Evolutionary conservation across 2,797 vertebrate genomes (phyloP).

Genomic region (Gymnoscopelus microlampas): DNA sequence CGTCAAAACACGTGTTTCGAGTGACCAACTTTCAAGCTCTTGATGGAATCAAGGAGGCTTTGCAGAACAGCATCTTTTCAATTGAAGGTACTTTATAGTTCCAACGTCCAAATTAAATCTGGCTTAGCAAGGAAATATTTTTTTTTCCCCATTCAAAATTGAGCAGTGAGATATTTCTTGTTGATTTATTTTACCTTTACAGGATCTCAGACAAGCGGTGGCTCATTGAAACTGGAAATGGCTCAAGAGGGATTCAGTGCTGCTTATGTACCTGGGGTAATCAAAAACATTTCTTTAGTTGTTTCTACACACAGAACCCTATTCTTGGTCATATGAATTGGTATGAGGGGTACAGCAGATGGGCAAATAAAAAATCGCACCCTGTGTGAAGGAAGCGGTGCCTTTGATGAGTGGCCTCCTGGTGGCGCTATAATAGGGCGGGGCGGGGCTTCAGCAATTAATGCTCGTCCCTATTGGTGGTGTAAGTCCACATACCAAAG

Average conservation of each 20-base stretch:
- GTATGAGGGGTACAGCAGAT: not conserved
- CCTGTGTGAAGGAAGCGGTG: too few species aligned
- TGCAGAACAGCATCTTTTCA: constrained; percentile 75
- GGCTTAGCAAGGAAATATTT: not conserved
- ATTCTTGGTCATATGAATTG: not conserved
- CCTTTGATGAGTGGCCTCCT: too few species aligned
- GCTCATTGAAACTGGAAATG: constrained; percentile 76
- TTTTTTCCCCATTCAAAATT: not conserved
- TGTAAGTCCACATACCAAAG: too few species aligned
- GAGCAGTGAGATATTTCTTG: not conserved
- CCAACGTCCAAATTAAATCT: not conserved
- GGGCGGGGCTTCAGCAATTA: too few species aligned
- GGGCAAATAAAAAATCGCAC: too few species aligned
- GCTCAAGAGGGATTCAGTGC: constrained; percentile 77
- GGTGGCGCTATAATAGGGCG: too few species aligned
- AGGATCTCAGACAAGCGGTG: constrained; percentile 74
- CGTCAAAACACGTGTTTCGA: constrained; percentile 56
- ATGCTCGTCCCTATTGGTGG: too few species aligned
- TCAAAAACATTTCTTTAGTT: not conserved
- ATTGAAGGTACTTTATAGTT: constrained; percentile 79
- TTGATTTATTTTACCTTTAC: constrained; percentile 15
- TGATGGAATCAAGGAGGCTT: constrained; percentile 47
- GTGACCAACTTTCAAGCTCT: constrained; percentile 66
- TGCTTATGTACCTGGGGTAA: constrained; percentile 53
- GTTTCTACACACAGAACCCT: not conserved